A percentile compares a stretch with the other conserved stretches of the same genome.
Conservation (phyloP, 2,888 invertebrate genomes). For the Ormyrus labotus region DNA sequence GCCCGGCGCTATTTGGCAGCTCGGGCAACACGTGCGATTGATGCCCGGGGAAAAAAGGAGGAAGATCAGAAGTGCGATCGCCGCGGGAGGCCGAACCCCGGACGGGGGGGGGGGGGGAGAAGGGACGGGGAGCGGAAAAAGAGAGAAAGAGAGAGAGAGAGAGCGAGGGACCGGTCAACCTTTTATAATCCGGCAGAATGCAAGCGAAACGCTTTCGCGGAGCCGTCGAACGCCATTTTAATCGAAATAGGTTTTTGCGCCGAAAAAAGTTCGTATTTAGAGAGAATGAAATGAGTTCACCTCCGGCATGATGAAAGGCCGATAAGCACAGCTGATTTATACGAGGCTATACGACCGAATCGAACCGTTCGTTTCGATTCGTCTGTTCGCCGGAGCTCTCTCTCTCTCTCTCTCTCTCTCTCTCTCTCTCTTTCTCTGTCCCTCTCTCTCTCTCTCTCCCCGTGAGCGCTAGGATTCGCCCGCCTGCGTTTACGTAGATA, state of each 20-base stretch:
- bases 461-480: conserved; percentile 37
- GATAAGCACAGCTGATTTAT: conserved; percentile 76
- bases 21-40: conserved; percentile 50
- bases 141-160: conserved; percentile 58
- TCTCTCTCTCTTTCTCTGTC: conserved; percentile 35
- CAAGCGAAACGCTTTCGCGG: conserved; percentile 67
- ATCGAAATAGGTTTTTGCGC: conserved; percentile 75
- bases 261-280: conserved; percentile 74
- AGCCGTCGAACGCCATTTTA: conserved; percentile 70
- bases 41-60: conserved; percentile 55
- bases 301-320: conserved; percentile 75
- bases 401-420: conserved; percentile 28
- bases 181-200: conserved; percentile 74
- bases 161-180: conserved; percentile 64
- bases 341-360: conserved; percentile 65
- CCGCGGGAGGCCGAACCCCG: conserved; percentile 24
- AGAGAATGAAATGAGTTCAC: conserved; percentile 75
- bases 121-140: conserved; percentile 55
- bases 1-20: not conserved
- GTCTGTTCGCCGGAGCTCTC: conserved; percentile 59
- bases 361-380: conserved; percentile 60
- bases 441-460: conserved; percentile 46
- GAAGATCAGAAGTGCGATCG: conserved; percentile 25
- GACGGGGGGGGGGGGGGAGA: not conserved
- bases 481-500: conserved; percentile 70